These are phyloP conservation scores for Bradypodion pumilum DNA, from an alignment of 2,797 vertebrate genomes.

Conservation along the genomic window DNA sequence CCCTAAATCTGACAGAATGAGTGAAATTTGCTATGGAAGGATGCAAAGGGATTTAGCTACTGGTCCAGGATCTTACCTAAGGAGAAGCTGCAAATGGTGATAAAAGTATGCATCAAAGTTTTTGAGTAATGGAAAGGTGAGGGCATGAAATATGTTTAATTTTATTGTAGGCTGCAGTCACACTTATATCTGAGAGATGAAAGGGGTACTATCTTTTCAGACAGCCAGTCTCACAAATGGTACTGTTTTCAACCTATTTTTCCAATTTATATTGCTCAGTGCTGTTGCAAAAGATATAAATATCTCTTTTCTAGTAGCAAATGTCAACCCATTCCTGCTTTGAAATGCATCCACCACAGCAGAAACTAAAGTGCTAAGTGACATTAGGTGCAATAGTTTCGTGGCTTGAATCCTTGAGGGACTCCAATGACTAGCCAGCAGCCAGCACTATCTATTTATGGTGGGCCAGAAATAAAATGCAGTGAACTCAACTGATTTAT, in stretches of 20 bases:
- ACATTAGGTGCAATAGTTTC: slow-evolving; percentile 25
- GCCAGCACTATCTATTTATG: background rate
- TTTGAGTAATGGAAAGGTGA: slow-evolving; percentile 32
- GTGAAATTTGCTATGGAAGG: background rate
- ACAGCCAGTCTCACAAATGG: slow-evolving; percentile 8
- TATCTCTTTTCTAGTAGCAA: slow-evolving; percentile 44
- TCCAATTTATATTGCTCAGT: slow-evolving; percentile 33
- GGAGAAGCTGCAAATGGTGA: slow-evolving; percentile 36
- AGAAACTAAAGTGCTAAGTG: slow-evolving; percentile 50
- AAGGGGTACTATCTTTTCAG: slow-evolving; percentile 46
- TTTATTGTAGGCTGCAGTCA: slow-evolving; percentile 46
- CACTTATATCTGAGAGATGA: slow-evolving; percentile 56
- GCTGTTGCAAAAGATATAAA: slow-evolving; percentile 45
- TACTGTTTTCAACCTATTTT: slow-evolving; percentile 19
- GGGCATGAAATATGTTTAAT: slow-evolving; percentile 47
- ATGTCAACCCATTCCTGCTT: slow-evolving; percentile 47
- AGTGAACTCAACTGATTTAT: background rate
- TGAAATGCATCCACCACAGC: slow-evolving; percentile 46
- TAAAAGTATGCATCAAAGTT: background rate
- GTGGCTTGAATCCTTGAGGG: slow-evolving; percentile 5
- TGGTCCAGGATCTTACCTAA: slow-evolving; percentile 5
- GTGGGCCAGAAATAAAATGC: background rate
- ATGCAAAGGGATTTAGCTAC: slow-evolving; percentile 17
- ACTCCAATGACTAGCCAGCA: background rate
- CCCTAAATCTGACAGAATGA: slow-evolving; percentile 7